Conservation (phyloP, 2,888 invertebrate genomes). For the Lasius fuliginosus region DNA sequence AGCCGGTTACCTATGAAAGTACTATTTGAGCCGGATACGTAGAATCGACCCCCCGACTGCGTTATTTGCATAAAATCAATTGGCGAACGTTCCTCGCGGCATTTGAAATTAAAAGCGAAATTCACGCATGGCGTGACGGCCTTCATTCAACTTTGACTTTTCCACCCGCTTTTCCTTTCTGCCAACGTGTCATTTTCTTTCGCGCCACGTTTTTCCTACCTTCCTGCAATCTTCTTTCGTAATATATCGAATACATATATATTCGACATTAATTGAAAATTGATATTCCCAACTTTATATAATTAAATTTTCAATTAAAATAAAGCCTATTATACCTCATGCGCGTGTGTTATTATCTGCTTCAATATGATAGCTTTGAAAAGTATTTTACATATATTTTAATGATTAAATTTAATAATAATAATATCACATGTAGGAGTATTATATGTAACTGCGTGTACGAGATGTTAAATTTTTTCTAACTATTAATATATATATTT, state of each 20-base stretch:
- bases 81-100: constrained; percentile 46
- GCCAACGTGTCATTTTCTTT: neutral
- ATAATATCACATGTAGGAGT: neutral
- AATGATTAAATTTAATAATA: neutral
- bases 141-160: neutral
- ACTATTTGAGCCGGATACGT: constrained; percentile 60
- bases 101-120: constrained; percentile 69
- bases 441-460: neutral
- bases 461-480: neutral
- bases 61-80: constrained; percentile 76
- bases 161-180: constrained; percentile 12
- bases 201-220: neutral
- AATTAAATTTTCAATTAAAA: neutral
- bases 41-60: constrained; percentile 27
- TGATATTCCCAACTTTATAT: constrained; percentile 6
- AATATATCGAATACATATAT: neutral
- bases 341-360: neutral
- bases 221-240: neutral
- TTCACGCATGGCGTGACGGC: constrained; percentile 39
- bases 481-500: neutral
- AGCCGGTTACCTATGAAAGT: constrained; percentile 26
- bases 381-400: neutral
- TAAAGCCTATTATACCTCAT: neutral
- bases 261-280: constrained; percentile 16
- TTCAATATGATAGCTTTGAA: neutral